These are phyloP conservation scores for Eupithecia subfuscata DNA, from an alignment of 2,888 invertebrate genomes.

Conservation along the genomic window DNA sequence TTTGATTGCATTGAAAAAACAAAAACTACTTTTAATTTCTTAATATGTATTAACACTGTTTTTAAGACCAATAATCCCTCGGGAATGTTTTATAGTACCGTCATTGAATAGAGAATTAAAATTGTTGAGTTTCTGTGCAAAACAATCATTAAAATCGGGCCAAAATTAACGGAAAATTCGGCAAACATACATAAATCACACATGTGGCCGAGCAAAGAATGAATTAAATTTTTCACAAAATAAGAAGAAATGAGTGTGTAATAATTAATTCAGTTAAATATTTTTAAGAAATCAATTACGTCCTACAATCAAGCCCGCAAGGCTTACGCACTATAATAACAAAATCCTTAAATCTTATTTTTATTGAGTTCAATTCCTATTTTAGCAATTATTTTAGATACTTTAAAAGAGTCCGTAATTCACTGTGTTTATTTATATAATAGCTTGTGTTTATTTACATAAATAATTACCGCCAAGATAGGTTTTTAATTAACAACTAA, in stretches of 20 bases:
- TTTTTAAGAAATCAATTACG: no score
- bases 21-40: no score
- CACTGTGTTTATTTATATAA: not conserved
- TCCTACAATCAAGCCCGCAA: no score
- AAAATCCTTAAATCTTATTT: not conserved
- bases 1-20: no score
- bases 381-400: not conserved
- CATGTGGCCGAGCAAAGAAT: not conserved
- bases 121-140: no score
- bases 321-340: no score
- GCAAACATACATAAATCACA: not conserved
- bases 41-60: no score
- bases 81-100: no score
- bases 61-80: no score
- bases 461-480: not conserved
- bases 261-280: not conserved
- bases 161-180: not conserved
- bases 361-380: not conserved
- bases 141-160: not conserved
- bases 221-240: not conserved
- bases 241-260: not conserved
- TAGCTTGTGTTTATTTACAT: not conserved
- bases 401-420: not conserved
- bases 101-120: no score
- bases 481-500: not conserved